Conservation (phyloP, 2,113 vertebrate genomes). For the Plotosus lineatus region DNA sequence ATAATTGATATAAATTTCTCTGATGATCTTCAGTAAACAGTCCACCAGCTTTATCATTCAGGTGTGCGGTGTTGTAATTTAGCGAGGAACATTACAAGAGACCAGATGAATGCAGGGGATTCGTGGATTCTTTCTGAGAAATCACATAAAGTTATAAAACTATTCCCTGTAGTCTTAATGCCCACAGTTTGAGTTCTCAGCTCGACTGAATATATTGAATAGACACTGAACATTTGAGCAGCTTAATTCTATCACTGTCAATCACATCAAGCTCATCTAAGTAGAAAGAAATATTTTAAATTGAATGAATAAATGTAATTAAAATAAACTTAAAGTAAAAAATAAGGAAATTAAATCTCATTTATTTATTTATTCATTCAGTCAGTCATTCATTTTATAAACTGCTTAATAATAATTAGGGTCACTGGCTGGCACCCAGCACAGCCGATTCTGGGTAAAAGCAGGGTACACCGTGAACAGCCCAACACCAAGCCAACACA, state of each 20-base stretch:
- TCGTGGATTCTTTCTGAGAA: conserved; percentile 8
- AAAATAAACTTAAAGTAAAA: background rate
- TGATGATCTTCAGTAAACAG: background rate
- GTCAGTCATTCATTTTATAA: too few species aligned
- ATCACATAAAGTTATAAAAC: background rate
- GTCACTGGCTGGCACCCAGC: too few species aligned
- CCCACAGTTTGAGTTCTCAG: conserved; percentile 9
- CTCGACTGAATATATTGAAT: background rate
- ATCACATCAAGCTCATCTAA: background rate
- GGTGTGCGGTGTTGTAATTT: conserved; percentile 18
- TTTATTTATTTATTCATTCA: too few species aligned
- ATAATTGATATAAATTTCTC: background rate
- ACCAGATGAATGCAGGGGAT: conserved; percentile 24
- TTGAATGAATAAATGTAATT: background rate
- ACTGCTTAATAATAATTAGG: too few species aligned
- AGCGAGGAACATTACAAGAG: background rate
- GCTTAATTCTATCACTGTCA: conserved; percentile 3
- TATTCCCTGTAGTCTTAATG: conserved; percentile 4
- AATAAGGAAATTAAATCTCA: too few species aligned
- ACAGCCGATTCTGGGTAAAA: too few species aligned
- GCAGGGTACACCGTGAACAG: too few species aligned
- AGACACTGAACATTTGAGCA: background rate
- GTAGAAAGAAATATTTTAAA: background rate
- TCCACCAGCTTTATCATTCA: conserved; percentile 26
- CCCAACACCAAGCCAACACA: too few species aligned